Conservation (phyloP, 2,888 invertebrate genomes). For the Imbricaverruca yamaguchii region DNA sequence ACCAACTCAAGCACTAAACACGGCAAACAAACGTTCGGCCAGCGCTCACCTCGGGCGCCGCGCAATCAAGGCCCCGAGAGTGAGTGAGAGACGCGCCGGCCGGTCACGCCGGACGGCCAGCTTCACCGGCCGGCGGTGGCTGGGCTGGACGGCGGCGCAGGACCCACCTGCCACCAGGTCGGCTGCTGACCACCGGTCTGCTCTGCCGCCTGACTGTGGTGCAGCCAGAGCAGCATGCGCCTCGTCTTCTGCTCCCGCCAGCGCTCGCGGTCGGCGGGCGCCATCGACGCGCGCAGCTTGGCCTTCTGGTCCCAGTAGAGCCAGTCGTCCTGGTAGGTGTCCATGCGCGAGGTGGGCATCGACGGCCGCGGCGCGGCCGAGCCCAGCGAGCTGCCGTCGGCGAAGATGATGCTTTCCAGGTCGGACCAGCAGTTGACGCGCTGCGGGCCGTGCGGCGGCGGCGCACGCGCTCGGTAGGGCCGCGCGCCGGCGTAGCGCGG, state of each 20-base stretch:
- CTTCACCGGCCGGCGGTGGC: too few species aligned
- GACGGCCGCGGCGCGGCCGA: slow-evolving; percentile 18
- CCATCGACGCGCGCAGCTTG: slow-evolving; percentile 31
- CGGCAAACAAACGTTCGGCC: too few species aligned
- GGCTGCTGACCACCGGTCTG: slow-evolving; percentile 24
- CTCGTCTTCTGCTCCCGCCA: slow-evolving; percentile 36
- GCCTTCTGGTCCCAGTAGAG: slow-evolving; percentile 36
- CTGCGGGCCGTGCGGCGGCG: background rate
- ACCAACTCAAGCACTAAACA: too few species aligned
- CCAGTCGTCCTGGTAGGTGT: slow-evolving; percentile 35
- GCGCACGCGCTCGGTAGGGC: background rate
- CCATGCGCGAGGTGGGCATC: slow-evolving; percentile 34
- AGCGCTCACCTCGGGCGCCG: too few species aligned
- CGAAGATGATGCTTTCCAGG: slow-evolving; percentile 36
- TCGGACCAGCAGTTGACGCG: slow-evolving; percentile 34
- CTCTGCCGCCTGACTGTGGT: slow-evolving; percentile 33
- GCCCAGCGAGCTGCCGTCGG: slow-evolving; percentile 31
- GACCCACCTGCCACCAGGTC: slow-evolving; percentile 37
- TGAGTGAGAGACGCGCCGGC: too few species aligned
- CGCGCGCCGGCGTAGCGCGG: background rate
- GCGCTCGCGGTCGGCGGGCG: slow-evolving; percentile 33
- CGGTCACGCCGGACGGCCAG: too few species aligned
- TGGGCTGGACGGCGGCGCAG: too few species aligned
- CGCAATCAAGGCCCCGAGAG: too few species aligned
- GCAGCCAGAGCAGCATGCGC: slow-evolving; percentile 37